Percentiles rank a stretch among this genome's conserved stretches.
phyloP scores from a whole-genome alignment of 53 echinoderm and acorn worm genomes.

The Henricia sp. region DNA sequence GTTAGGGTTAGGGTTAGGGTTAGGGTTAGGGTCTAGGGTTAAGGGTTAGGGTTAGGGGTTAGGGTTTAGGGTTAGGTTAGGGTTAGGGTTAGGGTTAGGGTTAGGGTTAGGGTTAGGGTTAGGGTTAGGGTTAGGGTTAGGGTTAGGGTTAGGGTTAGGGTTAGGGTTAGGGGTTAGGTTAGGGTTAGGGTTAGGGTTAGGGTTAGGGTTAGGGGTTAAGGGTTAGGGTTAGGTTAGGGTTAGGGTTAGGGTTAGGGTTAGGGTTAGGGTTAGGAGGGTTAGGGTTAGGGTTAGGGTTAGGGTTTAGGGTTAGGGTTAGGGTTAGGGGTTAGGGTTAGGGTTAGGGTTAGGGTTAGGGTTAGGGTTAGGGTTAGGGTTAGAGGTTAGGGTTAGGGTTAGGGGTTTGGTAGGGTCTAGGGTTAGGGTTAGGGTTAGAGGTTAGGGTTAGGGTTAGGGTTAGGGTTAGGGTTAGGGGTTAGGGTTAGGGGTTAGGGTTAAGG shows the following conservation, averaged over 20 bases:
- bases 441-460: slow-evolving; percentile 56
- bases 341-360: slow-evolving; percentile 57
- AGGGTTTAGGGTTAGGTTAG: slow-evolving; percentile 31
- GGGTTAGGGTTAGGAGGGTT: slow-evolving; percentile 43
- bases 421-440: too few relatives aligned
- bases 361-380: slow-evolving; percentile 57
- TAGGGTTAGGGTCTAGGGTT: slow-evolving; percentile 9
- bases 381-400: slow-evolving; percentile 37
- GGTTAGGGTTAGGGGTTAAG: slow-evolving; percentile 8
- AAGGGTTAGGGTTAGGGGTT: slow-evolving; percentile 16
- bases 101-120: neutral
- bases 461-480: slow-evolving; percentile 50
- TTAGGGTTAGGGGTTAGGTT: slow-evolving; percentile 23
- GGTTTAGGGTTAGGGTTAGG: slow-evolving; percentile 58
- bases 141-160: neutral
- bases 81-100: slow-evolving; percentile 62
- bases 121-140: neutral
- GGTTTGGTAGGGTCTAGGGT: slow-evolving; percentile 44
- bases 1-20: slow-evolving; percentile 21
- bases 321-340: slow-evolving; percentile 54
- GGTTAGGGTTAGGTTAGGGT: slow-evolving; percentile 57
- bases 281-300: slow-evolving; percentile 40
- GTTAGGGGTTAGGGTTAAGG: slow-evolving; percentile 39
- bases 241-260: slow-evolving; percentile 62
- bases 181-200: slow-evolving; percentile 32